Evolutionary conservation across 2,888 invertebrate genomes (phyloP).

Genomic region (Coleophora flavipennella): DNA sequence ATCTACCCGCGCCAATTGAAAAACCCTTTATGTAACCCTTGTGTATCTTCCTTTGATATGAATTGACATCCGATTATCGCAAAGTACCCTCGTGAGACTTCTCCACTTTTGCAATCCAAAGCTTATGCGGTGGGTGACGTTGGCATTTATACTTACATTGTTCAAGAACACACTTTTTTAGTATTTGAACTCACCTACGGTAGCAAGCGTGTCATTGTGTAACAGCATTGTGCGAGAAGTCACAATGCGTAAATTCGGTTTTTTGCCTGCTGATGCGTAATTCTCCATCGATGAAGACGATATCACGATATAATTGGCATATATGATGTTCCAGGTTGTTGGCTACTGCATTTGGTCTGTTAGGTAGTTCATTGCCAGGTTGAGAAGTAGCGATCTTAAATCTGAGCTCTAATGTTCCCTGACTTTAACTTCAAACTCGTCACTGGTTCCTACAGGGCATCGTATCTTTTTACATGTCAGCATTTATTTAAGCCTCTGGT

Average conservation of each 20-base stretch:
- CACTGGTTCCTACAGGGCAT: neutral
- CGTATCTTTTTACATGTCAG: neutral
- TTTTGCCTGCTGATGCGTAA: neutral
- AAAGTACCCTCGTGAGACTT: neutral
- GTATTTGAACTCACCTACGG: neutral
- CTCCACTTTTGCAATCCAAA: neutral
- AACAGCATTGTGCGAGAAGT: neutral
- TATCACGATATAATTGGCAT: neutral
- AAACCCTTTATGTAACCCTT: too few relatives aligned
- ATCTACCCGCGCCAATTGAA: too few relatives aligned
- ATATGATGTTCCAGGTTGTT: neutral
- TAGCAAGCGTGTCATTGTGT: neutral
- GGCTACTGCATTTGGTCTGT: too few relatives aligned
- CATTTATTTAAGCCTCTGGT: too few relatives aligned
- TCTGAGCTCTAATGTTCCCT: neutral
- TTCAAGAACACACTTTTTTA: neutral
- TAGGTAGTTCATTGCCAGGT: neutral
- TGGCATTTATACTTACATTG: too few relatives aligned
- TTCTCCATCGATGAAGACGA: neutral
- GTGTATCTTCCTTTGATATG: too few relatives aligned
- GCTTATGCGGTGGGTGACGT: neutral
- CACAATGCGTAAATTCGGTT: neutral
- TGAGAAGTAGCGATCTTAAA: neutral
- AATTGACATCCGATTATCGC: neutral
- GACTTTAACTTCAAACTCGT: neutral